Conservation (phyloP, 2,797 vertebrate genomes). For the Octomys mimax region DNA sequence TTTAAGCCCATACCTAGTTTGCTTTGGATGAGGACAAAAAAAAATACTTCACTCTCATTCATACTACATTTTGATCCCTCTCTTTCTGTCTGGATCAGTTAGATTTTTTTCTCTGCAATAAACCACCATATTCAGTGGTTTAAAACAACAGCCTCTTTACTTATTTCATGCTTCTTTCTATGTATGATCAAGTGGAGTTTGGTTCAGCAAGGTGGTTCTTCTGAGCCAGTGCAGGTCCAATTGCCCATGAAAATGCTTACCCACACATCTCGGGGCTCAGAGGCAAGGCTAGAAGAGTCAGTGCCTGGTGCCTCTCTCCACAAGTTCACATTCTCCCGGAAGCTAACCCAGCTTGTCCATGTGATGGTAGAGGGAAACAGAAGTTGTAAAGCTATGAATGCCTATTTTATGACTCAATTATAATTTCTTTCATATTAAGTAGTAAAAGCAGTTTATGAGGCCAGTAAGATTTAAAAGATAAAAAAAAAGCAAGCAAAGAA, state of each 20-base stretch:
- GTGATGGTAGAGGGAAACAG: background rate
- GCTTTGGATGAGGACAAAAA: background rate
- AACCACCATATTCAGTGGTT: background rate
- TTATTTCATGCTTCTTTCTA: background rate
- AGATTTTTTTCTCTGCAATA: conserved; percentile 29
- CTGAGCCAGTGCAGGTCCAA: background rate
- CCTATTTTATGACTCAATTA: background rate
- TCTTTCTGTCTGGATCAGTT: conserved; percentile 24
- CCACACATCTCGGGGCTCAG: background rate
- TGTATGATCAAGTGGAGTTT: background rate
- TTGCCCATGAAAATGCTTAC: background rate
- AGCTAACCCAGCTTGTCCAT: background rate
- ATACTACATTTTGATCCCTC: background rate
- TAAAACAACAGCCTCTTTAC: background rate
- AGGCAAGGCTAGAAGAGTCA: background rate
- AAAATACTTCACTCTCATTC: background rate
- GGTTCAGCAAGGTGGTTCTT: background rate
- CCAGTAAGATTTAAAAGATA: background rate
- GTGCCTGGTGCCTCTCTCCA: background rate
- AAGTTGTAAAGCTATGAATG: background rate
- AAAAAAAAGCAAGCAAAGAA: background rate
- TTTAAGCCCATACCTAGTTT: conserved; percentile 13
- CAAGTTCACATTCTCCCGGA: background rate
- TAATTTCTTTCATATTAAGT: conserved; percentile 34
- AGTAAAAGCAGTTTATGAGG: background rate